A percentile compares a stretch with the other conserved stretches of the same genome.
Conservation (phyloP, 2,113 vertebrate genomes). For the Mus musculus region GRCm39 chrX:155111001-155111500, state of each 20-base stretch:
- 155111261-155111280: not conserved
- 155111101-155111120: slow-evolving; percentile 36
- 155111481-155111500: too few species aligned
- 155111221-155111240: not conserved
- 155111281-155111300: slow-evolving; percentile 24
- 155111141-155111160: not conserved
- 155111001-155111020: not conserved
- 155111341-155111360: not conserved
- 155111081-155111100: not conserved
- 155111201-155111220: not conserved
- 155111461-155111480: too few species aligned
- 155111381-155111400: too few species aligned
- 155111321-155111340: not conserved
- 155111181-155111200: not conserved
- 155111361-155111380: too few species aligned
- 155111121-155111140: slow-evolving; percentile 27
- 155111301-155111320: not conserved
- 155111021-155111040: slow-evolving; percentile 11
- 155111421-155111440: too few species aligned
- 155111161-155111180: not conserved
- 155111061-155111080: slow-evolving; percentile 29
- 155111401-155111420: too few species aligned
- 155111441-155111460: too few species aligned
- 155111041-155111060: not conserved
- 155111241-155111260: not conserved